Percentiles rank a stretch among this genome's conserved stretches.
Evolutionary conservation across 2,113 vertebrate species (phyloP).

Genomic region (Phylloscopus whistleri): DNA sequence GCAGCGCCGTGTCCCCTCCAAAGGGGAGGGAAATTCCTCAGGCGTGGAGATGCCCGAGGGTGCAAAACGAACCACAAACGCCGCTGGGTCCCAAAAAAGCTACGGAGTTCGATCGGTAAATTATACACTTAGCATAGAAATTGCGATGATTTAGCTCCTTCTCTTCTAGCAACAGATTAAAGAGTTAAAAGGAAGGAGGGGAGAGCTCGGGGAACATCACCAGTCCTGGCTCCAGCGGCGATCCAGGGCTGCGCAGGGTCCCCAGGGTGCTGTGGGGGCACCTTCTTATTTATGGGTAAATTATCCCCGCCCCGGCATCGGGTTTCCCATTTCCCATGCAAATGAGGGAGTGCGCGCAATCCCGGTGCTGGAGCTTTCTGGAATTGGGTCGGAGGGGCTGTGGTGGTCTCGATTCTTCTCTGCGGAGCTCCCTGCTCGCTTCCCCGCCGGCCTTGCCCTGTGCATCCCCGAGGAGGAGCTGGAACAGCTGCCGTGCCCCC

Average conservation of each 20-base stretch:
- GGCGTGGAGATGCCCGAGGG: neutral
- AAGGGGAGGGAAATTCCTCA: neutral
- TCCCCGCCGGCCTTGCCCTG: too few species aligned
- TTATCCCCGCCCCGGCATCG: neutral
- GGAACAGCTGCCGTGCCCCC: neutral
- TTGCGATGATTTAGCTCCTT: neutral
- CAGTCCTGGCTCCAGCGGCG: neutral
- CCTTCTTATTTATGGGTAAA: neutral
- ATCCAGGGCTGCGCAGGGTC: neutral
- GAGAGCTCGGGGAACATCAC: neutral
- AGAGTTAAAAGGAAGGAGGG: neutral
- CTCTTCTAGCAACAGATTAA: neutral
- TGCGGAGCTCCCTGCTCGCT: neutral
- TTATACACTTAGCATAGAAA: neutral
- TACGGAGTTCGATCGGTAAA: neutral
- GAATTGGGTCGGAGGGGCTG: neutral
- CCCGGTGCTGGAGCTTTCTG: neutral
- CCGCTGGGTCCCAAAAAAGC: neutral
- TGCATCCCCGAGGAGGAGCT: neutral
- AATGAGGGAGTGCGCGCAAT: neutral
- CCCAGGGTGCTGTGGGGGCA: neutral
- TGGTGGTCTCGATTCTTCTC: rapidly evolving
- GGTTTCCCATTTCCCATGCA: neutral
- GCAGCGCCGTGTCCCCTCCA: neutral
- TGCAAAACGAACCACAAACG: neutral